Base-by-base conservation (phyloP, 1,140 invertebrate species). In the Platyura marginata region DNA sequence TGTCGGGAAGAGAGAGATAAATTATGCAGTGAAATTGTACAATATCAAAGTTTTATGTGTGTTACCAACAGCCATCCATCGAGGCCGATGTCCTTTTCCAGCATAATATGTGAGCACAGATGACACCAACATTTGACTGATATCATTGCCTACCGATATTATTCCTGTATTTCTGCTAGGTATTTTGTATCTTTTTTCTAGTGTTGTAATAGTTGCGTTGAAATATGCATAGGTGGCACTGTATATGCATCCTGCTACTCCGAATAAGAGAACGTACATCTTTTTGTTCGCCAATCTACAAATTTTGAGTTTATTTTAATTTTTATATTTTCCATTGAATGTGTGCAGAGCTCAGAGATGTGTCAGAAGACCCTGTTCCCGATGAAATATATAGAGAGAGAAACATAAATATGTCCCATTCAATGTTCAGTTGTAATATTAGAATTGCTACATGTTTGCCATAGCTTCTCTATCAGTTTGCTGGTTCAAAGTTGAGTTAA, bases 151-250 rank as follows among this genome's bases (percentile, higher is more conserved):
- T 38, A 80, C 73, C 15, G 74, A 73, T 46, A 82, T 80, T 38
- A 82, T 66, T 34, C 77, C 81, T 41, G 77, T 79, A 23, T 75
- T 78, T 56, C 74, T 72, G 8, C 77, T 81, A 1, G 79, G 76
- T 51, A 85, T 82, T 51, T 79, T 81, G 54, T 81, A 87, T 47
- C 81, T 66, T 52, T 85, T 85, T 55, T 87, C 81, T 21, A 86
- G 64, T 1, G 81, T 87, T 22, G 80, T 81, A 34, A 85, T 75
- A 5, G 77, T 81, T 9, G 79, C 79, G 50, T 78, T 78, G 45
- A 79, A 79, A 53, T 86, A 86, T 2, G 79, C 71, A 50, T 75
- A 82, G 45, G 76, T 72, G 45, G 81, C 79, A n/a, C 74, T 74
- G 49, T 81, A 79, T 37, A 80, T 69, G 47, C 79, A 74, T 2